phyloP scores from a whole-genome alignment of 2,113 vertebrate genomes.

The Prochilodus magdalenae region DNA sequence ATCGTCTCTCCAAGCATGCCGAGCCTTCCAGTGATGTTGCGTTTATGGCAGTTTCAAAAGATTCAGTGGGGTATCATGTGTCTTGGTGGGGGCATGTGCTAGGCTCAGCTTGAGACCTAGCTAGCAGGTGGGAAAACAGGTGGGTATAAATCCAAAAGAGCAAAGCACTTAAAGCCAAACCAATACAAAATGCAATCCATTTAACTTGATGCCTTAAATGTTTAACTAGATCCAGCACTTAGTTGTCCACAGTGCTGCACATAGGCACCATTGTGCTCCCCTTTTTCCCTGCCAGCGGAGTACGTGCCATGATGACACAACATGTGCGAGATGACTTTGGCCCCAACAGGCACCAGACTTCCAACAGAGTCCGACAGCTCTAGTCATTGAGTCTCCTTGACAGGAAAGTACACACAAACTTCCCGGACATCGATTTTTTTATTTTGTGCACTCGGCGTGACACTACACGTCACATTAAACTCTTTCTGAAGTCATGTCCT shows the following conservation, averaged over 20 bases:
- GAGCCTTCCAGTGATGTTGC: no score
- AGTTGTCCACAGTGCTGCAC: neutral
- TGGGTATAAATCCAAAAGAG: no score
- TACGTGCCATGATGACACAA: conserved; percentile 6
- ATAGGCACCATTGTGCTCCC: neutral
- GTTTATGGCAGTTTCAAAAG: no score
- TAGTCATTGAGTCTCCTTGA: neutral
- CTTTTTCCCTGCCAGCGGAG: neutral
- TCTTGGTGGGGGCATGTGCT: no score
- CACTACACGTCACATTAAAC: neutral
- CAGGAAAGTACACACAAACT: conserved; percentile 18
- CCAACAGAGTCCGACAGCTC: neutral
- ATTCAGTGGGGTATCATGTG: no score
- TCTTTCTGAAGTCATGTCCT: neutral
- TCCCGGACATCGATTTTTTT: conserved; percentile 10
- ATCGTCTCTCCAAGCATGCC: no score
- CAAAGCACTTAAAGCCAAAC: no score
- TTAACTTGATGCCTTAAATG: neutral
- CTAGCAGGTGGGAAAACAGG: no score
- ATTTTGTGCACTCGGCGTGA: neutral
- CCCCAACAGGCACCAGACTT: neutral
- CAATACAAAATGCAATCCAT: no score
- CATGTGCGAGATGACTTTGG: conserved; percentile 5
- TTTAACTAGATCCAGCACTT: neutral
- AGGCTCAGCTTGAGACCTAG: no score